These are phyloP conservation scores for Eulemur rufifrons DNA, from an alignment of 2,113 vertebrate species.

Conservation along the genomic window DNA sequence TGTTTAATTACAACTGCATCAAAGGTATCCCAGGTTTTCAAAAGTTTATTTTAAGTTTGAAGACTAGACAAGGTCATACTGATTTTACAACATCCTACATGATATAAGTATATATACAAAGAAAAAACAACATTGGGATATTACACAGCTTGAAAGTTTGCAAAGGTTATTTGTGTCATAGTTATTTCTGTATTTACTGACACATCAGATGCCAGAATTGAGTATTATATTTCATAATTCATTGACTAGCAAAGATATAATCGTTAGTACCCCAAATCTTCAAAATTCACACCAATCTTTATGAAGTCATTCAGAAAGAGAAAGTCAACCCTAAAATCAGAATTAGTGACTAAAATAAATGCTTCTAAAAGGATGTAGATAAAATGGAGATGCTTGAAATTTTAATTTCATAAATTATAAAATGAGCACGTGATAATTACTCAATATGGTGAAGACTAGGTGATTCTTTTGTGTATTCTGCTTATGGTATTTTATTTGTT, in stretches of 20 bases:
- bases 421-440: conserved; percentile 34
- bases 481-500: conserved; percentile 55
- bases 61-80: conserved; percentile 90
- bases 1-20: conserved; percentile 68
- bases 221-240: conserved; percentile 81
- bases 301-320: conserved; percentile 84
- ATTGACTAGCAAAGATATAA: conserved; percentile 83
- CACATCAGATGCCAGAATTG: conserved; percentile 83
- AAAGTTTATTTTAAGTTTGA: conserved; percentile 91
- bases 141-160: conserved; percentile 87
- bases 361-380: conserved; percentile 62
- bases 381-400: conserved; percentile 26
- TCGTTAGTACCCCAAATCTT: conserved; percentile 82
- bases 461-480: not conserved
- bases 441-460: conserved; percentile 44
- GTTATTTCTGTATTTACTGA: conserved; percentile 83
- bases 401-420: conserved; percentile 65
- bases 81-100: conserved; percentile 88
- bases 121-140: conserved; percentile 81
- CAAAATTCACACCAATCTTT: conserved; percentile 81
- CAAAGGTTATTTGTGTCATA: conserved; percentile 84
- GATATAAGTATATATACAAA: conserved; percentile 88
- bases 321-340: conserved; percentile 85
- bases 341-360: conserved; percentile 69
- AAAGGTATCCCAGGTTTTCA: conserved; percentile 82